Percentiles rank a stretch among this genome's conserved stretches.
Conservation (phyloP, 2,797 vertebrate species). For the Pampus argenteus region DNA sequence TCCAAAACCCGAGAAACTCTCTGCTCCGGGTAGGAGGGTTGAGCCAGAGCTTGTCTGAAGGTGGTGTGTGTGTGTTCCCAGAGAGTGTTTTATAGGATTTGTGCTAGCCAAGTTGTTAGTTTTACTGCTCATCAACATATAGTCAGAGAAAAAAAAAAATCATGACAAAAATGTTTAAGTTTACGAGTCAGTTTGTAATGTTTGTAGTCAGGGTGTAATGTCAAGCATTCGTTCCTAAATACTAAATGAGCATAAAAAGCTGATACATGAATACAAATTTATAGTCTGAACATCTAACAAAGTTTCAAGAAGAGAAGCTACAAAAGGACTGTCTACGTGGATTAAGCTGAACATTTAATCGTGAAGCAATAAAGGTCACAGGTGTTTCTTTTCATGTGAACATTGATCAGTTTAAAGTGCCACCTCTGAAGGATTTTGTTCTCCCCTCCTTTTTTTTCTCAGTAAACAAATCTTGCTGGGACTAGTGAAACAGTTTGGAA, state of each 20-base stretch:
- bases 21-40: conserved; percentile 25
- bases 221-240: not conserved
- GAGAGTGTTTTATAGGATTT: conserved; percentile 37
- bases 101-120: conserved; percentile 33
- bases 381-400: conserved; percentile 8
- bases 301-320: not conserved
- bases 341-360: not conserved
- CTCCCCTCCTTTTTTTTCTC: conserved; percentile 28
- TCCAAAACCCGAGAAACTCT: conserved; percentile 65
- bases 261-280: not conserved
- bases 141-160: conserved; percentile 18
- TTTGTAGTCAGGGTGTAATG: not conserved
- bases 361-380: conserved; percentile 30
- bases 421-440: conserved; percentile 8
- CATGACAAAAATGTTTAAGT: conserved; percentile 3
- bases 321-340: not conserved
- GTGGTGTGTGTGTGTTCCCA: conserved; percentile 37
- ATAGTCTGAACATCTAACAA: too few species aligned
- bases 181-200: not conserved
- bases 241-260: not conserved
- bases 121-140: conserved; percentile 33
- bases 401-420: conserved; percentile 22
- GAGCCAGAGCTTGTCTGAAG: conserved; percentile 31
- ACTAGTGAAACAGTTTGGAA: conserved; percentile 55
- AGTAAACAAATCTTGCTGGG: conserved; percentile 50